Percentiles rank a stretch among this genome's conserved stretches.
phyloP scores from a whole-genome alignment of 2,113 vertebrate genomes.

The Sorex fumeus region DNA sequence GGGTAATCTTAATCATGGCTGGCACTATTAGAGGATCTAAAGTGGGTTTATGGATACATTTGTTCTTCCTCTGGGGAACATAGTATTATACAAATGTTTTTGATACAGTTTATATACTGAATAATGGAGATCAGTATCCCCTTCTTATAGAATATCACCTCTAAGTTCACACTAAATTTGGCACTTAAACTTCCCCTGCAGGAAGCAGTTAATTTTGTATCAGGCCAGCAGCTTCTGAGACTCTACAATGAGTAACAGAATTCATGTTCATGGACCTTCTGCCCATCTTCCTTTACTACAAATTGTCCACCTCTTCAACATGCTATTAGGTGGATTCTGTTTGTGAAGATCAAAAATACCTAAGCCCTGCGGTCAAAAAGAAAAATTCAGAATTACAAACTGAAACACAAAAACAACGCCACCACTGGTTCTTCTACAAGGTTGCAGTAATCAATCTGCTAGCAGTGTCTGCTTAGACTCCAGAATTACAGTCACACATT shows the following conservation, averaged over 20 bases:
- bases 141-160: not conserved
- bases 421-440: not conserved
- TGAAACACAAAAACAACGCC: not conserved
- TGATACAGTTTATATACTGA: not conserved
- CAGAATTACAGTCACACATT: not conserved
- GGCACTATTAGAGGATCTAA: not conserved
- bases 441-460: not conserved
- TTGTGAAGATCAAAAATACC: not conserved
- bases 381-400: constrained; percentile 3
- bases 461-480: not conserved
- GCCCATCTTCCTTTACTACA: not conserved
- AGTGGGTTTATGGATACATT: not conserved
- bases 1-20: not conserved
- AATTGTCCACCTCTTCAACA: not conserved
- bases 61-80: not conserved
- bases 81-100: not conserved
- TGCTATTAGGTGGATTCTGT: not conserved
- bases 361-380: not conserved
- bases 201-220: not conserved
- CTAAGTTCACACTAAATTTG: not conserved
- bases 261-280: no score
- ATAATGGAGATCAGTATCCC: not conserved
- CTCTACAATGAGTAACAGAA: not conserved
- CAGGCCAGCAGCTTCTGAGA: not conserved
- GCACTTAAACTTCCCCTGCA: not conserved